Evolutionary conservation across 2,797 vertebrate species (phyloP).

Genomic region (Pseudochirops corinnae): DNA sequence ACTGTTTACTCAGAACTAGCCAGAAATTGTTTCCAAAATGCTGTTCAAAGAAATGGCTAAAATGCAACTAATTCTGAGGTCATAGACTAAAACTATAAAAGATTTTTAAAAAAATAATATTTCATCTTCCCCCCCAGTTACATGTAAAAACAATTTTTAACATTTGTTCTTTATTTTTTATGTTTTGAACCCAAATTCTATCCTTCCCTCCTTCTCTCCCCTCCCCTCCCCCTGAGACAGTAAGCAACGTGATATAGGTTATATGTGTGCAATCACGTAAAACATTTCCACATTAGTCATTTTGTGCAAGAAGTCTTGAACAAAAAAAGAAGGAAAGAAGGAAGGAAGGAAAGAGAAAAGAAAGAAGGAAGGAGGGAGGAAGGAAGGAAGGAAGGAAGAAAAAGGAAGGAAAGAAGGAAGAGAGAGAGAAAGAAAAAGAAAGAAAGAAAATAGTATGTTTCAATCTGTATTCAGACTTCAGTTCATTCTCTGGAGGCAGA

Average conservation of each 20-base stretch:
- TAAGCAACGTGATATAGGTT: too few species aligned
- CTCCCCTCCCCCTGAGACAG: too few species aligned
- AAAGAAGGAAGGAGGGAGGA: too few species aligned
- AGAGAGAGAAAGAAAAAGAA: too few species aligned
- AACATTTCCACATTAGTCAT: too few species aligned
- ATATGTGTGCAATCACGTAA: too few species aligned
- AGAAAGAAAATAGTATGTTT: too few species aligned
- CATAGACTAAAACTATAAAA: not conserved
- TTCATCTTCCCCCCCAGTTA: conserved; percentile 19
- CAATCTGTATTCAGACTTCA: not conserved
- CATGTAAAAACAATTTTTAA: conserved; percentile 7
- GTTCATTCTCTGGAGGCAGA: not conserved
- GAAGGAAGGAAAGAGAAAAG: too few species aligned
- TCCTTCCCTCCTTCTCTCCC: not conserved
- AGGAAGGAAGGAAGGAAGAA: too few species aligned
- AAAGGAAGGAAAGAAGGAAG: too few species aligned
- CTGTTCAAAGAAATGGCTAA: not conserved
- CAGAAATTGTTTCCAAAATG: not conserved
- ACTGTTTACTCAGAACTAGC: not conserved
- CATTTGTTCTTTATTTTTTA: conserved; percentile 5
- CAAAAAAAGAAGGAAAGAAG: too few species aligned
- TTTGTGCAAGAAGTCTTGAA: too few species aligned
- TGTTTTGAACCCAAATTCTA: not conserved
- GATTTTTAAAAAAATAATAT: not conserved
- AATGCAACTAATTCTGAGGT: conserved; percentile 34